Evolutionary conservation across 2,113 vertebrate genomes (phyloP).

Genomic region (Collichthys lucidus): DNA sequence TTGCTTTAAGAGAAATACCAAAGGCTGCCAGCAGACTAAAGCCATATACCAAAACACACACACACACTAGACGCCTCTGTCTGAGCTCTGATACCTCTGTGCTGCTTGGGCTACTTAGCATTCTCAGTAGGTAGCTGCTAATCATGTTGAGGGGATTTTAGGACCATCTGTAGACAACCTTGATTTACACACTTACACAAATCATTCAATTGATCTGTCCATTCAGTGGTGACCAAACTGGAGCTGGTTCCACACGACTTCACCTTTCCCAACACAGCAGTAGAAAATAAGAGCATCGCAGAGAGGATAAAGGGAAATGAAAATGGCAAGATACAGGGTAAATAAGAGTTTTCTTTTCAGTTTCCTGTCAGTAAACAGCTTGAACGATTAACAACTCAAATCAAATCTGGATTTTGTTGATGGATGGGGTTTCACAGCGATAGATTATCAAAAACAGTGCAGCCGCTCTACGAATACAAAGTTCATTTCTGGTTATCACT

Average conservation of each 20-base stretch:
- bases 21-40: slow-evolving; percentile 39
- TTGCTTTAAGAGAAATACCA: slow-evolving; percentile 62
- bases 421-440: slow-evolving; percentile 8
- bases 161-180: slow-evolving; percentile 50
- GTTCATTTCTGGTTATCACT: slow-evolving; percentile 59
- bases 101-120: slow-evolving; percentile 56
- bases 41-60: neutral
- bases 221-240: slow-evolving; percentile 42
- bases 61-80: slow-evolving; percentile 1
- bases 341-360: neutral
- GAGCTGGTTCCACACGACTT: slow-evolving; percentile 22
- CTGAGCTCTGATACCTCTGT: slow-evolving; percentile 30
- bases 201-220: slow-evolving; percentile 70
- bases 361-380: slow-evolving; percentile 13
- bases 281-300: neutral
- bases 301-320: neutral
- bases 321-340: neutral
- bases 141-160: slow-evolving; percentile 57
- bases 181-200: slow-evolving; percentile 67
- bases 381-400: slow-evolving; percentile 20
- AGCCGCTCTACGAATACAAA: slow-evolving; percentile 32
- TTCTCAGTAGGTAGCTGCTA: slow-evolving; percentile 51
- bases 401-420: slow-evolving; percentile 33
- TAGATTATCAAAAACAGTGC: slow-evolving; percentile 48
- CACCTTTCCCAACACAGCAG: neutral